Evolutionary conservation across 2,113 vertebrate genomes (phyloP).

Genomic region (Engystomops pustulosus): DNA sequence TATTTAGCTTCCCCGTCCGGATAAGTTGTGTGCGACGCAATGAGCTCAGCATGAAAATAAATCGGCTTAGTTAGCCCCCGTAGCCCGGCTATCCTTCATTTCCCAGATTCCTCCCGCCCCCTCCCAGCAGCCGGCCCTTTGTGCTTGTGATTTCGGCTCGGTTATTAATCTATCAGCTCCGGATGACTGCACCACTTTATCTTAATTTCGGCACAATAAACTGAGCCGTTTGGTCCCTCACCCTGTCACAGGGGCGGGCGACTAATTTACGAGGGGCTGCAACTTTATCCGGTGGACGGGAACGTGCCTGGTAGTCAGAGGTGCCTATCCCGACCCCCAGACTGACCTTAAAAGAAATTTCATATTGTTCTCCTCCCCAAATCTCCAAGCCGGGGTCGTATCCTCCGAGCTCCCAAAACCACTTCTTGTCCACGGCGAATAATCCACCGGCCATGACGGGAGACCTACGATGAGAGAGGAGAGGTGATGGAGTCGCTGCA

Average conservation of each 20-base stretch:
- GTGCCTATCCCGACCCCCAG: background rate
- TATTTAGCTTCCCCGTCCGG: constrained; percentile 52
- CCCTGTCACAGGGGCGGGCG: constrained; percentile 44
- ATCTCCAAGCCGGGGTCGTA: constrained; percentile 86
- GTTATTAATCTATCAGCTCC: constrained; percentile 70
- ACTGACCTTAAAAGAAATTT: constrained; percentile 89
- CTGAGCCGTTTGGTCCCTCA: constrained; percentile 61
- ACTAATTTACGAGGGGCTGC: constrained; percentile 53
- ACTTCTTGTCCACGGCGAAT: constrained; percentile 95
- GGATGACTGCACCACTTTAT: constrained; percentile 71
- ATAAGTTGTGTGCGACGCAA: constrained; percentile 24
- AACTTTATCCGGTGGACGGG: constrained; percentile 34
- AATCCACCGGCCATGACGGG: constrained; percentile 98
- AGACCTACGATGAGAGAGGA: constrained; percentile 80
- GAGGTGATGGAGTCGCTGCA: background rate
- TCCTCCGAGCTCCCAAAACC: constrained; percentile 91
- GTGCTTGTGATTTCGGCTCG: constrained; percentile 67
- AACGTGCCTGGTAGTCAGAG: background rate
- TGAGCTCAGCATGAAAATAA: constrained; percentile 41
- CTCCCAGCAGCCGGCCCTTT: constrained; percentile 63
- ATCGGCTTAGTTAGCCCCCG: constrained; percentile 49
- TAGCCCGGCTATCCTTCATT: constrained; percentile 47
- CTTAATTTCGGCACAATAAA: constrained; percentile 73
- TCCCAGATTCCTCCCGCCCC: constrained; percentile 30
- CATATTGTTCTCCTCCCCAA: constrained; percentile 88